These are phyloP conservation scores for Gymnoscopelus braueri DNA, from an alignment of 2,797 vertebrate genomes.

Conservation along the genomic window DNA sequence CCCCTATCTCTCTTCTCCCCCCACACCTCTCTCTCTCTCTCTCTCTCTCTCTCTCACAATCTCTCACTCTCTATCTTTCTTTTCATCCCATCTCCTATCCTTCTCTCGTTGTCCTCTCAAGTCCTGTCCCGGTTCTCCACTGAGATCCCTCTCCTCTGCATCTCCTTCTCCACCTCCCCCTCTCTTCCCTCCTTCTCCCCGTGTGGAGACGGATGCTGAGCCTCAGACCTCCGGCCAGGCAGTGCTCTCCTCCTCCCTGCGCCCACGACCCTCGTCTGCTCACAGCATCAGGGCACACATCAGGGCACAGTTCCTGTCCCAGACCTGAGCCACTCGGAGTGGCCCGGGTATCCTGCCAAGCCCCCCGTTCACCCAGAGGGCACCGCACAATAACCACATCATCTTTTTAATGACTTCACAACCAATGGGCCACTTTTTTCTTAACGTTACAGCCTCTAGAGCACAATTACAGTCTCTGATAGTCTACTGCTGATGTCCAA, in stretches of 20 bases:
- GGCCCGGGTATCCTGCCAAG: conserved; percentile 3
- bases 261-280: conserved; percentile 18
- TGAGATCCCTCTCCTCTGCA: conserved; percentile 21
- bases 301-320: conserved; percentile 55
- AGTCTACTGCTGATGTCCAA: conserved; percentile 28
- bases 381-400: conserved; percentile 16
- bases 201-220: conserved; percentile 83
- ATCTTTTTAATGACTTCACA: conserved; percentile 16
- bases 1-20: conserved; percentile 58
- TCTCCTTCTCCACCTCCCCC: conserved; percentile 17
- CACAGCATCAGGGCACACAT: conserved; percentile 50
- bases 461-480: conserved; percentile 35
- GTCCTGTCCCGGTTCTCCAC: conserved; percentile 26
- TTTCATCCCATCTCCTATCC: conserved; percentile 41
- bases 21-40: conserved; percentile 65
- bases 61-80: conserved; percentile 24
- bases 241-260: conserved; percentile 2
- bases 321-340: conserved; percentile 34
- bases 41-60: conserved; percentile 71
- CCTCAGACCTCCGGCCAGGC: conserved; percentile 25
- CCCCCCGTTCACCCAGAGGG: not conserved
- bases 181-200: conserved; percentile 44
- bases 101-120: conserved; percentile 6
- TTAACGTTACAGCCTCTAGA: conserved; percentile 3
- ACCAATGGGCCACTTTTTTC: conserved; percentile 31